These are phyloP conservation scores for Rhynchophorus ferrugineus DNA, from an alignment of 1,140 invertebrate genomes.

Conservation along the genomic window DNA sequence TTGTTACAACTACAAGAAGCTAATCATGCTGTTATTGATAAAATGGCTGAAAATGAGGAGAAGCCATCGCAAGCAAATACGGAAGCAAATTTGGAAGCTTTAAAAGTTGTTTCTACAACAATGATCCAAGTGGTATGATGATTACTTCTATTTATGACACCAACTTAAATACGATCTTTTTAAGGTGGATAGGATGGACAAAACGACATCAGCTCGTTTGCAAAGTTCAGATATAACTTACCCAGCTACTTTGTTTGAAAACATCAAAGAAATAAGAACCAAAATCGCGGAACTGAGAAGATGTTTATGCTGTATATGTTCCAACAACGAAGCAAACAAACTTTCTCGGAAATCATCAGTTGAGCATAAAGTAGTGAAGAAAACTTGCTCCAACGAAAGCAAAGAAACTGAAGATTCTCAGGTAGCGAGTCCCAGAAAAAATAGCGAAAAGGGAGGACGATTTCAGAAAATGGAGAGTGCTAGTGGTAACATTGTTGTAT, in stretches of 20 bases:
- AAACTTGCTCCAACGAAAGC: slow-evolving; percentile 15
- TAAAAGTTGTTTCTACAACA: slow-evolving; percentile 41
- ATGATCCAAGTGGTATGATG: slow-evolving; percentile 40
- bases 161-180: too few species aligned
- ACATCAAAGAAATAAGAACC: slow-evolving; percentile 16
- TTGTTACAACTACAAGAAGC: slow-evolving; percentile 33
- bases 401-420: slow-evolving; percentile 8
- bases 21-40: slow-evolving; percentile 18
- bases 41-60: slow-evolving; percentile 9
- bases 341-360: slow-evolving; percentile 15
- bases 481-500: background rate
- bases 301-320: slow-evolving; percentile 37
- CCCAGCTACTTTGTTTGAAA: slow-evolving; percentile 14
- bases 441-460: slow-evolving; percentile 12
- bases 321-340: slow-evolving; percentile 31
- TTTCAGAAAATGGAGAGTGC: slow-evolving; percentile 22
- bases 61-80: slow-evolving; percentile 15
- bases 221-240: background rate
- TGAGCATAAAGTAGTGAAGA: slow-evolving; percentile 11
- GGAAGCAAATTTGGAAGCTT: slow-evolving; percentile 30
- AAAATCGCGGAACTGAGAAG: slow-evolving; percentile 42
- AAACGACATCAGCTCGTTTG: slow-evolving; percentile 8
- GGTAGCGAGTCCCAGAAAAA: slow-evolving; percentile 12
- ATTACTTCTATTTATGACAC: too few species aligned
- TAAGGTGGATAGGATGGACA: slow-evolving; percentile 41